A percentile compares a stretch with the other conserved stretches of the same genome.
phyloP scores from a whole-genome alignment of 2,797 vertebrate species.

The Eulemur coronatus region DNA sequence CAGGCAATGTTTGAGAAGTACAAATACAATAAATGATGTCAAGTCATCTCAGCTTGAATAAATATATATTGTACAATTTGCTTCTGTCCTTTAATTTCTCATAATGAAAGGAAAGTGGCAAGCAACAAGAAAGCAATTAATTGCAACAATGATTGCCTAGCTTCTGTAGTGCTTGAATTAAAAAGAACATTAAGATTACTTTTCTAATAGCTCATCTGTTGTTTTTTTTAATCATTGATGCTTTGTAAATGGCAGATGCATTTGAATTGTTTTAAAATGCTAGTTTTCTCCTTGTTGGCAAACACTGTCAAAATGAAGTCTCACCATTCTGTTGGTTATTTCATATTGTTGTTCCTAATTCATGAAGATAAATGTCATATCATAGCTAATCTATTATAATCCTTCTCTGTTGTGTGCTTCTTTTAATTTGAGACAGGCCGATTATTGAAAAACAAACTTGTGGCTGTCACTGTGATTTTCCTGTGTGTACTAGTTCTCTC shows the following conservation, averaged over 20 bases:
- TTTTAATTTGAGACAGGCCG: constrained; percentile 35
- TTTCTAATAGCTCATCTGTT: constrained; percentile 51
- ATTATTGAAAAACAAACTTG: neutral
- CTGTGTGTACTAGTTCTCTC: neutral
- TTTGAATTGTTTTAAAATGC: constrained; percentile 42
- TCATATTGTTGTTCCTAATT: neutral
- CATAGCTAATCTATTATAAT: constrained; percentile 7
- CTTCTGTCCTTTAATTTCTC: constrained; percentile 63
- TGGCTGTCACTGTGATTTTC: neutral
- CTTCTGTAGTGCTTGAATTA: constrained; percentile 43
- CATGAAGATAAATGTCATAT: constrained; percentile 52
- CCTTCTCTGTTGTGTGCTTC: neutral
- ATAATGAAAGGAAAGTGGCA: constrained; percentile 61
- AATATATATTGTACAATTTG: constrained; percentile 60
- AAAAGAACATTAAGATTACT: constrained; percentile 65
- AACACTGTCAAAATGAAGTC: constrained; percentile 34
- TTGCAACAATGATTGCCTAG: constrained; percentile 53
- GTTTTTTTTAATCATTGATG: neutral
- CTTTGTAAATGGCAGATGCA: constrained; percentile 45
- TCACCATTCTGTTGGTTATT: neutral
- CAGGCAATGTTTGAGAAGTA: constrained; percentile 3
- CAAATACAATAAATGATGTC: constrained; percentile 44
- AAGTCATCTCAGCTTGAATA: constrained; percentile 52
- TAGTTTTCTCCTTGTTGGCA: neutral
- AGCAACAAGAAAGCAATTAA: constrained; percentile 71